Evolutionary conservation across 2,113 vertebrate genomes (phyloP).

Genomic region (Microtus pennsylvanicus): DNA sequence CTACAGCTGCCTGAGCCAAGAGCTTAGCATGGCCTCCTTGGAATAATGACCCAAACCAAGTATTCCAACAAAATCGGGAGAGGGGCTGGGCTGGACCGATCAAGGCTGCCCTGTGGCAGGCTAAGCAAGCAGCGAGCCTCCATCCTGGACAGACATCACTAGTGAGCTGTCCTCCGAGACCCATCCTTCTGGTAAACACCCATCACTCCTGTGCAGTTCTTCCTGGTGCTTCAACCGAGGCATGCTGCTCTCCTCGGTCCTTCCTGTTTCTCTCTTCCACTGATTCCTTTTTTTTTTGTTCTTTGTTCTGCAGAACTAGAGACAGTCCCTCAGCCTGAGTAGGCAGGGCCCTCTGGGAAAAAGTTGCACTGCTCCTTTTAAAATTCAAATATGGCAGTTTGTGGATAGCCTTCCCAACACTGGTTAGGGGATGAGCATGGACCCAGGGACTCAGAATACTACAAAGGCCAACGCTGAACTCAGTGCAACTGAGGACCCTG

Average conservation of each 20-base stretch:
- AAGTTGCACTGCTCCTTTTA: background rate
- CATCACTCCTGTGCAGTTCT: rapidly evolving
- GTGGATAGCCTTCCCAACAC: background rate
- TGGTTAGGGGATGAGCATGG: background rate
- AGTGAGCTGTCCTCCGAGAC: background rate
- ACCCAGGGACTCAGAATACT: background rate
- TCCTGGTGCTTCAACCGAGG: background rate
- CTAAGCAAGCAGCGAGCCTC: background rate
- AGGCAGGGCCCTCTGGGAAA: background rate
- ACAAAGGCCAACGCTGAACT: rapidly evolving
- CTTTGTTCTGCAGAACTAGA: background rate
- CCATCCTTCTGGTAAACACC: rapidly evolving
- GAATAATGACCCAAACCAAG: background rate
- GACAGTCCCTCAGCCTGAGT: no score
- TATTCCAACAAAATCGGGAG: background rate
- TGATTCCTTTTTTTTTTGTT: background rate
- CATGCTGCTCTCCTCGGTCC: rapidly evolving
- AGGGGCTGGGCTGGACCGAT: background rate
- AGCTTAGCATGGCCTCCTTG: background rate
- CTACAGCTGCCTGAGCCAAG: background rate
- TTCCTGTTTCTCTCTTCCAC: no score
- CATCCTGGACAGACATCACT: background rate
- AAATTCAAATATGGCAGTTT: background rate
- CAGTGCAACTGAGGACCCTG: rapidly evolving
- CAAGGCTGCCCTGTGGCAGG: background rate